phyloP scores from a whole-genome alignment of 2,888 invertebrate genomes.

The Harmothoe impar region DNA sequence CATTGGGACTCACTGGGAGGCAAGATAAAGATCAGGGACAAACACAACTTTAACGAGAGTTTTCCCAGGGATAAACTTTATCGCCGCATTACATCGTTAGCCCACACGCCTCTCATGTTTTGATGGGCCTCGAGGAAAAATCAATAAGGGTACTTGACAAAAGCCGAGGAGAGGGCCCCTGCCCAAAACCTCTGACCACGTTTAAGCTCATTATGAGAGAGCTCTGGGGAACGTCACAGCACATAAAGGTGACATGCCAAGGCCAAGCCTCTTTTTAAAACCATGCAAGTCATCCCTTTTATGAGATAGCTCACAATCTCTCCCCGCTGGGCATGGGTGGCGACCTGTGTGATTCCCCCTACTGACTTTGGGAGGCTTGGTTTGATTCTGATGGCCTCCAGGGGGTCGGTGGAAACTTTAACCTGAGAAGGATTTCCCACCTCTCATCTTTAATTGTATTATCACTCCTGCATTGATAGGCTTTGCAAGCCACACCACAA shows the following conservation, averaged over 20 bases:
- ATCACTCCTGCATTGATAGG: not conserved
- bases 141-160: not conserved
- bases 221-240: not conserved
- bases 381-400: no score
- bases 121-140: not conserved
- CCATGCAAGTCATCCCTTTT: not conserved
- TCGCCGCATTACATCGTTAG: conserved; percentile 21
- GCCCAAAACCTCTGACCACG: not conserved
- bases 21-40: not conserved
- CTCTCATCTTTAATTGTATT: conserved; percentile 23
- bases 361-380: not conserved
- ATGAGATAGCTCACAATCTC: not conserved
- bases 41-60: conserved; percentile 1
- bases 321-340: no score
- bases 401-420: no score
- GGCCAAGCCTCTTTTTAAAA: not conserved
- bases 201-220: conserved; percentile 6
- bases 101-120: not conserved
- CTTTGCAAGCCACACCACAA: not conserved
- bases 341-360: not conserved
- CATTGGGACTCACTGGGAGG: not conserved
- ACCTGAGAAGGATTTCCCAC: not conserved
- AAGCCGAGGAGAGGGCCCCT: not conserved
- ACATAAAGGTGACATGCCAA: conserved; percentile 14
- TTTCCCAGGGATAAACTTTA: conserved; percentile 27